phyloP scores from a whole-genome alignment of 30 jellyfish, hydroid and myxozoan species.

The Hydractinia symbiolongicarpus region DNA sequence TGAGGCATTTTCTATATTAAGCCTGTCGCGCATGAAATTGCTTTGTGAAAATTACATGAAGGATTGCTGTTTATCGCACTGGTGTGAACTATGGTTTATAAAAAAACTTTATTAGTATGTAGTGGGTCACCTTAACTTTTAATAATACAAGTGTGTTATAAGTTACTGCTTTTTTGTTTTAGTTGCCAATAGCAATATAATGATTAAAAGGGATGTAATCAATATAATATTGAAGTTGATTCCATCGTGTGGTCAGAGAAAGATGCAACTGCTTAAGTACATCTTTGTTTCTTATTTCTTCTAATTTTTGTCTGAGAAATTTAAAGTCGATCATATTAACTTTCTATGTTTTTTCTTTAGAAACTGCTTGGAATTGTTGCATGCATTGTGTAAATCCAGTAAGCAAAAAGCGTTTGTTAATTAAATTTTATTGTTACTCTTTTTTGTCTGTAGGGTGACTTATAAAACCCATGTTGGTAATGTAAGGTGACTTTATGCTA shows the following conservation, averaged over 20 bases:
- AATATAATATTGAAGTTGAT: constrained; percentile 39
- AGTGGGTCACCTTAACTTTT: neutral
- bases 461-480: no score
- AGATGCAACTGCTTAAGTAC: constrained; percentile 62
- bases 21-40: no score
- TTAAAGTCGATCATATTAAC: neutral
- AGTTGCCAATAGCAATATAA: constrained; percentile 69
- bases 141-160: neutral
- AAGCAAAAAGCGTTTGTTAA: neutral
- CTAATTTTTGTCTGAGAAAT: neutral
- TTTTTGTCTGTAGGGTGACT: no score
- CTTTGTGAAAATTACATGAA: no score
- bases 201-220: constrained; percentile 81
- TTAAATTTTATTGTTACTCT: no score
- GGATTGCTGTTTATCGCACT: no score
- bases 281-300: neutral
- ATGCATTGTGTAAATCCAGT: constrained; percentile 24
- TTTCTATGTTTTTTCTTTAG: neutral
- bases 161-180: neutral
- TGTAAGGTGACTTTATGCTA: no score
- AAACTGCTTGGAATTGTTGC: constrained; percentile 11
- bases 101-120: no score
- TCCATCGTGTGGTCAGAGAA: constrained; percentile 72
- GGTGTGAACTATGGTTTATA: no score
- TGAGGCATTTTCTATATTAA: no score